Base-by-base conservation (phyloP, 2,113 vertebrate species). In the Labrus mixtus region DNA sequence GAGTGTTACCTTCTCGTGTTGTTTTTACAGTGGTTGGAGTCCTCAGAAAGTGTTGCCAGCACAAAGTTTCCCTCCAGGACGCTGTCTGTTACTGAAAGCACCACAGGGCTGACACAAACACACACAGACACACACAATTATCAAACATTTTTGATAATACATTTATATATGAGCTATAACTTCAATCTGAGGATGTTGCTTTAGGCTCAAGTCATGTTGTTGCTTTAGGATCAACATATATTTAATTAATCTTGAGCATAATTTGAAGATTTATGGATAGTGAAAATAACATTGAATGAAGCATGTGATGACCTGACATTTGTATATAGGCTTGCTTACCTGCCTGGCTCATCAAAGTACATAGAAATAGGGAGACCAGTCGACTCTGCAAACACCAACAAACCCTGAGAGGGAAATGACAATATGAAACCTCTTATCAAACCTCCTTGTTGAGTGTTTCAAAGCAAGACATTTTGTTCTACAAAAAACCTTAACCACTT, bases 21-120 rank as follows among this genome's bases (percentile, higher is more conserved):
- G 39, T 53, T 89, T 76, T 91, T 91, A 20, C 54, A 59, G 2
- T 74, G 90, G 37, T 66, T 25, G 37, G 83, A 39, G 0, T 93
- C 86, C 19, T 98, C 94, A 0, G 92, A 95, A 13, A 99, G 94
- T 0, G 97, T 98, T 72, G 97, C 97, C 79, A 99, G 90, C 65
- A 98, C 97, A 84, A 98, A 97, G 89, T 97, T 95, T 1, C 94
- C 95, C 7, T 98, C 96, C 78, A 99, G 87, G 48, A 97, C 92
- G 0, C 93, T 86, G 57, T 98, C 97, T 0, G 90, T 93, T 9
- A 97, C 85, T 51, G 90, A 94, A 78, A 98, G 95, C 73, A 98
- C 86, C 46, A 95, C 93, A 0, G 97, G 97, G 79, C 97, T 99
- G 89, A 68, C 9, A 78, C 10, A 75, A n/a, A 89, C 17, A 86